Evolutionary conservation across 1,140 invertebrate genomes (phyloP).

Genomic region (Nebria ingens): DNA sequence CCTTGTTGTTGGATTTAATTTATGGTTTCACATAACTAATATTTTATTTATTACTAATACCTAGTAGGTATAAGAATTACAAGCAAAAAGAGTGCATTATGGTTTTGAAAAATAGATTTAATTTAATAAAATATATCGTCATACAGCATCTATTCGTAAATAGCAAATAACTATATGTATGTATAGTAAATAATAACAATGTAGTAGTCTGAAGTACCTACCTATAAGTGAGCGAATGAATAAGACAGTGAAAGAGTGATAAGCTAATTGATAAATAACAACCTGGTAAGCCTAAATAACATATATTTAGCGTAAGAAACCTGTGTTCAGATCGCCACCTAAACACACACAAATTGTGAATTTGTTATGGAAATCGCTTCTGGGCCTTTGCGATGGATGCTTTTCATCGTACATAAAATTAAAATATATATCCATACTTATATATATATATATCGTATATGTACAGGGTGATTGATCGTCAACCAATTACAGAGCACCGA

Average conservation of each 20-base stretch:
- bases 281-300: conserved; percentile 13
- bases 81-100: too few relatives aligned
- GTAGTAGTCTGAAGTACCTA: too few relatives aligned
- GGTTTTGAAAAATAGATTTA: too few relatives aligned
- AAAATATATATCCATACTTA: background rate
- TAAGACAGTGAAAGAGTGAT: conserved; percentile 6
- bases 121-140: too few relatives aligned
- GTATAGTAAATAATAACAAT: too few relatives aligned
- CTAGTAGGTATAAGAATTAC: too few relatives aligned
- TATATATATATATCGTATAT: too few relatives aligned
- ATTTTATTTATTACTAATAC: too few relatives aligned
- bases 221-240: background rate
- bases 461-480: background rate
- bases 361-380: conserved; percentile 17
- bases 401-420: conserved; percentile 7
- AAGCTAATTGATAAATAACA: conserved; percentile 16
- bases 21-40: too few relatives aligned
- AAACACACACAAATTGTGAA: conserved; percentile 17
- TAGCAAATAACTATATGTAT: too few relatives aligned
- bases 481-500: conserved; percentile 1
- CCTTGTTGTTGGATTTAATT: too few relatives aligned
- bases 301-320: conserved; percentile 7
- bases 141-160: too few relatives aligned
- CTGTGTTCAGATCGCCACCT: conserved; percentile 11
- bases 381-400: conserved; percentile 3